Evolutionary conservation across 2,888 invertebrate genomes (phyloP).

Genomic region (Drosophila paracracens): DNA sequence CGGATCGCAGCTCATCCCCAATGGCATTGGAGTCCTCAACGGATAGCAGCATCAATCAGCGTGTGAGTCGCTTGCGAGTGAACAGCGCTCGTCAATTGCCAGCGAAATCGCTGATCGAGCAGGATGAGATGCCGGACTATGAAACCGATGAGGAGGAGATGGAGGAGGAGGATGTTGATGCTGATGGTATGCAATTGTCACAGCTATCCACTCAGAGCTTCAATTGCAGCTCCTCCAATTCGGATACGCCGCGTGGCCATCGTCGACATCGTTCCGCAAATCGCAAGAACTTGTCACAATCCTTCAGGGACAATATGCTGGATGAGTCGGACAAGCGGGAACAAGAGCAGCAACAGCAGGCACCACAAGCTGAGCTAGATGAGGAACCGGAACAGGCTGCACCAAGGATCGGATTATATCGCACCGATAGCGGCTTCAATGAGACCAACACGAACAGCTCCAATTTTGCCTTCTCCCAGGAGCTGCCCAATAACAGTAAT

Average conservation of each 20-base stretch:
- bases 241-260: slow-evolving; percentile 82
- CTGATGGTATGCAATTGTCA: slow-evolving; percentile 81
- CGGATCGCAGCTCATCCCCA: slow-evolving; percentile 79
- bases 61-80: slow-evolving; percentile 74
- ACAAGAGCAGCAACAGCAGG: background rate
- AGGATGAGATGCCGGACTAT: slow-evolving; percentile 21
- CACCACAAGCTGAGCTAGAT: background rate
- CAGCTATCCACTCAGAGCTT: slow-evolving; percentile 76
- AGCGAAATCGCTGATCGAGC: slow-evolving; percentile 22
- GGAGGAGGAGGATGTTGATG: slow-evolving; percentile 67
- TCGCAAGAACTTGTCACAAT: slow-evolving; percentile 84
- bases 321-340: slow-evolving; percentile 58
- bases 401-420: slow-evolving; percentile 63
- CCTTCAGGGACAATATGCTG: slow-evolving; percentile 78
- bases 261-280: slow-evolving; percentile 81
- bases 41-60: slow-evolving; percentile 78
- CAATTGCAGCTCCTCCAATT: slow-evolving; percentile 78
- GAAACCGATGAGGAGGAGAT: slow-evolving; percentile 15
- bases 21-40: slow-evolving; percentile 70
- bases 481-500: slow-evolving; percentile 43
- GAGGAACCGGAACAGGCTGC: slow-evolving; percentile 1
- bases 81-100: slow-evolving; percentile 60
- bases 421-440: slow-evolving; percentile 84
- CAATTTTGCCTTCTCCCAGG: slow-evolving; percentile 61
- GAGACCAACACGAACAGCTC: slow-evolving; percentile 73